These are phyloP conservation scores for Drosophila fuyamai DNA, from an alignment of 1,140 invertebrate genomes.

Conservation along the genomic window DNA sequence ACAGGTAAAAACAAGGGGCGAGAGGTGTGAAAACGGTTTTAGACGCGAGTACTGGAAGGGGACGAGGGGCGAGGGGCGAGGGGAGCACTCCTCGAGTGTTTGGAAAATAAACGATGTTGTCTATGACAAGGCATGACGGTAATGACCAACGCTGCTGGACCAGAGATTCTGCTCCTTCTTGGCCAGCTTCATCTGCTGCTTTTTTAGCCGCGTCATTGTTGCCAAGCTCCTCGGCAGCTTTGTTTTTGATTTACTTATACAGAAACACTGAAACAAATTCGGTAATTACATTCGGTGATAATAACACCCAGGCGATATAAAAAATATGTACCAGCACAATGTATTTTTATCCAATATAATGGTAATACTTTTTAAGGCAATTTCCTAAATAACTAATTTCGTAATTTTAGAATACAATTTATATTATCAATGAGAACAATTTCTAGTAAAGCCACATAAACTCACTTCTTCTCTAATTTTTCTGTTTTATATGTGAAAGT, in stretches of 20 bases:
- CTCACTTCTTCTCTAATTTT: too few relatives aligned
- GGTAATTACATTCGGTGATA: not conserved
- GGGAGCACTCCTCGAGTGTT: constrained; percentile 25
- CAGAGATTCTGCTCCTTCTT: constrained; percentile 19
- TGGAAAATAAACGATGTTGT: constrained; percentile 82
- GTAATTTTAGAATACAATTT: too few relatives aligned
- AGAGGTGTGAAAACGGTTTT: constrained; percentile 74
- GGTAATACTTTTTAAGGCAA: too few relatives aligned
- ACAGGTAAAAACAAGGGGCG: constrained; percentile 20
- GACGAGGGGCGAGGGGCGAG: constrained; percentile 1
- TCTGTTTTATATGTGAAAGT: too few relatives aligned
- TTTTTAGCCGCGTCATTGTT: constrained; percentile 75
- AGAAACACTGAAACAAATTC: constrained; percentile 21
- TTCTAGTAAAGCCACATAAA: too few relatives aligned
- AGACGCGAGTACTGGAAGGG: not conserved
- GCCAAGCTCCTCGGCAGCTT: constrained; percentile 41
- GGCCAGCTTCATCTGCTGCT: constrained; percentile 42
- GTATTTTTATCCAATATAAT: too few relatives aligned
- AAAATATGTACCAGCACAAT: too few relatives aligned
- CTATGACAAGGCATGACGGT: constrained; percentile 82
- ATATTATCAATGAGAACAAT: too few relatives aligned
- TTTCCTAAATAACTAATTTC: too few relatives aligned
- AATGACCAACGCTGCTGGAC: constrained; percentile 58
- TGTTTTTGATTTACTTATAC: constrained; percentile 37
- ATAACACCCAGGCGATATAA: too few relatives aligned